phyloP scores from a whole-genome alignment of 53 echinoderm and acorn worm species.

The Mesocentrotus franciscanus region DNA sequence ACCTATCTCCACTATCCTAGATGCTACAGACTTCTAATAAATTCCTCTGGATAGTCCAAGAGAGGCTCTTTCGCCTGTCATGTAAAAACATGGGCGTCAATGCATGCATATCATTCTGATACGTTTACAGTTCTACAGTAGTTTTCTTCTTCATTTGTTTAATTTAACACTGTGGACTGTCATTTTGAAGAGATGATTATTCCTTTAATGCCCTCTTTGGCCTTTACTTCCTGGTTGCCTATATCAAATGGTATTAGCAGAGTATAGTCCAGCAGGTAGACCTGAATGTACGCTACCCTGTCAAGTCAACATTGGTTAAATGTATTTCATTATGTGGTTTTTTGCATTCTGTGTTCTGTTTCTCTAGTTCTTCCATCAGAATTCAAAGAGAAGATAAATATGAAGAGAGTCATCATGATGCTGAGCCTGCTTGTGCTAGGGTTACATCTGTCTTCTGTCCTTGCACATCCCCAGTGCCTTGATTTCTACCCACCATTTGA shows the following conservation, averaged over 20 bases:
- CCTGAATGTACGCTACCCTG: neutral
- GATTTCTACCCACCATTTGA: slow-evolving; percentile 89
- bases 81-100: too few relatives aligned
- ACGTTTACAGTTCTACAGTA: too few relatives aligned
- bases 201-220: neutral
- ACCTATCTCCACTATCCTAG: too few relatives aligned
- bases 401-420: neutral
- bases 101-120: too few relatives aligned
- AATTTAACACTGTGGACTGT: too few relatives aligned
- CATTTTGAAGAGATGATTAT: too few relatives aligned
- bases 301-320: neutral
- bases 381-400: neutral
- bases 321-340: neutral
- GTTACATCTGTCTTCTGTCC: neutral
- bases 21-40: too few relatives aligned
- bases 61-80: too few relatives aligned
- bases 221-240: neutral
- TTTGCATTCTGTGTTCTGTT: neutral
- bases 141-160: neutral
- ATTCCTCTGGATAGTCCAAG: too few relatives aligned
- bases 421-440: neutral
- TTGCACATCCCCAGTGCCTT: slow-evolving; percentile 88
- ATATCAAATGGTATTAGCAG: neutral
- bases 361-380: neutral
- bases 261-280: neutral